A percentile compares a stretch with the other conserved stretches of the same genome.
Evolutionary conservation across 2,888 invertebrate genomes (phyloP).

Genomic region (Chrysina gloriosa): DNA sequence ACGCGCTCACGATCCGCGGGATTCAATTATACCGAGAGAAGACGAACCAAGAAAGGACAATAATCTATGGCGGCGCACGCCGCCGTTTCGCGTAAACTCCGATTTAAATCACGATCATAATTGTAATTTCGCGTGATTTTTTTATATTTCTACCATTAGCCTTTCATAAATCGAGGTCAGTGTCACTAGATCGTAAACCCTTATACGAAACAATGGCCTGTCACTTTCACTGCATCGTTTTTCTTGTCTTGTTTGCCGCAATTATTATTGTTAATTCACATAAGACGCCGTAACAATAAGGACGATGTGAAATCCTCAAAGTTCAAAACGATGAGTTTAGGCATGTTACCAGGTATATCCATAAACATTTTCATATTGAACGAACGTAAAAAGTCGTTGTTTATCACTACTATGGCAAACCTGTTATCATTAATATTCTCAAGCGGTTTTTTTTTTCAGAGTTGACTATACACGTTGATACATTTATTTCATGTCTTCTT

Average conservation of each 20-base stretch:
- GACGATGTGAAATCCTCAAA: not conserved
- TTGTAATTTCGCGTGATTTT: not conserved
- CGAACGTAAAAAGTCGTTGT: no score
- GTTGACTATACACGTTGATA: no score
- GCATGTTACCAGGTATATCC: not conserved
- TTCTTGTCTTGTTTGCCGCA: not conserved
- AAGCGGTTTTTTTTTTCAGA: no score
- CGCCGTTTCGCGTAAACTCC: not conserved
- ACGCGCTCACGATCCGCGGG: not conserved
- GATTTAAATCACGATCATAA: slow-evolving; percentile 2
- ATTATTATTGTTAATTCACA: slow-evolving; percentile 10
- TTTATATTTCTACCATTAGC: not conserved
- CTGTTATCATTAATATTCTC: no score
- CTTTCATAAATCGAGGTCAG: slow-evolving; percentile 14
- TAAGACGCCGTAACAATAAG: slow-evolving; percentile 1
- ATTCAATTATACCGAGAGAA: not conserved
- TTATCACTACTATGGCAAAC: no score
- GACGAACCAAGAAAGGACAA: not conserved
- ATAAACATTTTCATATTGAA: no score
- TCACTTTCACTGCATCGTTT: slow-evolving; percentile 17
- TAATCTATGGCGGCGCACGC: not conserved
- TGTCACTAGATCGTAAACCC: slow-evolving; percentile 18
- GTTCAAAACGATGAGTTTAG: not conserved
- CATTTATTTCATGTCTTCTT: no score
- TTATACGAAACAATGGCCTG: slow-evolving; percentile 9